Conservation (phyloP, 1,140 invertebrate genomes). For the Diachasmimorpha longicaudata region DNA sequence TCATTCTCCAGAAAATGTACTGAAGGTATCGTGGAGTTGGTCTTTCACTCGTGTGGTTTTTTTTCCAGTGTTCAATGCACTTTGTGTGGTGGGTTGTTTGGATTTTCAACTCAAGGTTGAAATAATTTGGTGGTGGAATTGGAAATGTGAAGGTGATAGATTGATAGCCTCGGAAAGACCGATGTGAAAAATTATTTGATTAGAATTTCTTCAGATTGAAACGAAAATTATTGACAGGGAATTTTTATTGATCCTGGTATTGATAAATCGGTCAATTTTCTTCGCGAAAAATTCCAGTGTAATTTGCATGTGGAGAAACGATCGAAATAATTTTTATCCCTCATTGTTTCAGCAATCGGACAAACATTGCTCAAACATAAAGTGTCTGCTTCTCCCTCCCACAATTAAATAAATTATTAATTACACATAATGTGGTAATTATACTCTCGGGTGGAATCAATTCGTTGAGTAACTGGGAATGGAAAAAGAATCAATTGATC, state of each 20-base stretch:
- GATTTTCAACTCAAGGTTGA: background rate
- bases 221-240: too few species aligned
- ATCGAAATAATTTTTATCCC: too few species aligned
- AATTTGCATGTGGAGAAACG: too few species aligned
- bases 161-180: background rate
- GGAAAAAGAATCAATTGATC: constrained; percentile 1
- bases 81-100: background rate
- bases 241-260: too few species aligned
- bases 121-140: background rate
- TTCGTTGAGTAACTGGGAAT: background rate
- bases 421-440: background rate
- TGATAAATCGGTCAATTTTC: background rate
- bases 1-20: background rate
- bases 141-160: background rate
- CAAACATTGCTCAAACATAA: background rate
- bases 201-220: too few species aligned
- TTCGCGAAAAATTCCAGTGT: too few species aligned
- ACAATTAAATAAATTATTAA: background rate
- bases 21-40: background rate
- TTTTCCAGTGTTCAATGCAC: background rate
- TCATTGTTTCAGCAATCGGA: background rate
- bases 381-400: background rate
- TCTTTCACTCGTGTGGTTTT: background rate
- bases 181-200: too few species aligned
- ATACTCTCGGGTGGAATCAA: background rate